phyloP scores from a whole-genome alignment of 2,797 vertebrate species.

The Peromyscus attwateri region DNA sequence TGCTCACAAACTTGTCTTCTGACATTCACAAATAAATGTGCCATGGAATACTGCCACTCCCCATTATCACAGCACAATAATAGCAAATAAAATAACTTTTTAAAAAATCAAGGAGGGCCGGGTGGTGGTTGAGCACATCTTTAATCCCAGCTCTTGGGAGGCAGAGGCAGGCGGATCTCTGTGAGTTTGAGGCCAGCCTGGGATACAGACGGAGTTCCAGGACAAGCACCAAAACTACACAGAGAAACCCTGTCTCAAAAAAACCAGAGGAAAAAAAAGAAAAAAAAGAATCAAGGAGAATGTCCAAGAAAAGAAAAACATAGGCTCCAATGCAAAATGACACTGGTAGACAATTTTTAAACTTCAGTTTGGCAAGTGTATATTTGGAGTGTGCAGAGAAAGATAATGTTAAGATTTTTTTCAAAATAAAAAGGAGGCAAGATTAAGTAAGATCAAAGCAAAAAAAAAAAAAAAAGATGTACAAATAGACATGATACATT shows the following conservation, averaged over 20 bases:
- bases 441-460: not conserved
- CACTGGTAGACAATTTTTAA: slow-evolving; percentile 3
- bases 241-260: too few relatives aligned
- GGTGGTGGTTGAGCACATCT: too few relatives aligned
- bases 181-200: too few relatives aligned
- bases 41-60: not conserved
- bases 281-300: not conserved
- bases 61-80: not conserved
- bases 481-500: not conserved
- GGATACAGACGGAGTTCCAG: too few relatives aligned
- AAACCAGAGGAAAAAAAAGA: not conserved
- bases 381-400: not conserved
- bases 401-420: not conserved
- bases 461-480: not conserved
- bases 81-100: not conserved
- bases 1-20: not conserved
- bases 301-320: not conserved
- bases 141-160: too few relatives aligned
- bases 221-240: too few relatives aligned
- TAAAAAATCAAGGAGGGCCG: not conserved
- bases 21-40: not conserved
- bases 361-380: not conserved
- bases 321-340: not conserved
- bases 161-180: too few relatives aligned
- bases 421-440: slow-evolving; percentile 46